Conservation (phyloP, 2,797 vertebrate species). For the Sorex maritimensis region DNA sequence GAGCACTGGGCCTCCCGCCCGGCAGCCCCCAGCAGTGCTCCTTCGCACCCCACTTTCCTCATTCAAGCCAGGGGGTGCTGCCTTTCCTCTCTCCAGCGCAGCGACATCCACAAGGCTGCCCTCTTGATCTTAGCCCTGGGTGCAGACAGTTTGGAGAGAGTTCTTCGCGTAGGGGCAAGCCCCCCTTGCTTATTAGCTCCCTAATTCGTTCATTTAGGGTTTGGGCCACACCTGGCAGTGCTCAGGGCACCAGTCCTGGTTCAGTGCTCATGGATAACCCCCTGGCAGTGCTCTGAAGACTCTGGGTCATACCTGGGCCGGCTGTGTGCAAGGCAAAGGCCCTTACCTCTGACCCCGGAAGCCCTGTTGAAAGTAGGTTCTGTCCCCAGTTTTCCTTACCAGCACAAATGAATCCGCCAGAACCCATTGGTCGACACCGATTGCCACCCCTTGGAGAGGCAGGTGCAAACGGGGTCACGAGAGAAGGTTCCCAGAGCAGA, state of each 20-base stretch:
- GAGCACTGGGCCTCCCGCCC: too few relatives aligned
- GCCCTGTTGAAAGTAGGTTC: neutral
- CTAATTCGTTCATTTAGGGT: neutral
- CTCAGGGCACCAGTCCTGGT: too few relatives aligned
- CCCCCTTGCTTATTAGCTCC: neutral
- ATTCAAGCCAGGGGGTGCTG: neutral
- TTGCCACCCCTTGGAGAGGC: neutral
- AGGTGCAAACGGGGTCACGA: neutral
- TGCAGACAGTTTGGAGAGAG: neutral
- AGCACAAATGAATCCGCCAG: conserved; percentile 5
- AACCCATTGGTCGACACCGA: neutral
- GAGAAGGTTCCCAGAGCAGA: neutral
- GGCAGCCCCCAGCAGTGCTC: too few relatives aligned
- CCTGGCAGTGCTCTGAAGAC: too few relatives aligned
- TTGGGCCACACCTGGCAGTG: too few relatives aligned
- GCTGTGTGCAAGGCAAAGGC: too few relatives aligned
- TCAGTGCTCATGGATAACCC: too few relatives aligned
- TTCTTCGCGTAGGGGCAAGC: neutral
- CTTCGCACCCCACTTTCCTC: too few relatives aligned
- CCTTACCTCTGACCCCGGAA: too few relatives aligned
- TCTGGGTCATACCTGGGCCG: too few relatives aligned
- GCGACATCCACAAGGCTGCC: neutral
- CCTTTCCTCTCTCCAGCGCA: neutral
- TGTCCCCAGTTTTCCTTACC: neutral
- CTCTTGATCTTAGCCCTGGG: neutral